Evolutionary conservation across 2,888 invertebrate genomes (phyloP), one percentile per base, ranked within the genome.

Genomic region (Zhuqinia jingwanae): DNA sequence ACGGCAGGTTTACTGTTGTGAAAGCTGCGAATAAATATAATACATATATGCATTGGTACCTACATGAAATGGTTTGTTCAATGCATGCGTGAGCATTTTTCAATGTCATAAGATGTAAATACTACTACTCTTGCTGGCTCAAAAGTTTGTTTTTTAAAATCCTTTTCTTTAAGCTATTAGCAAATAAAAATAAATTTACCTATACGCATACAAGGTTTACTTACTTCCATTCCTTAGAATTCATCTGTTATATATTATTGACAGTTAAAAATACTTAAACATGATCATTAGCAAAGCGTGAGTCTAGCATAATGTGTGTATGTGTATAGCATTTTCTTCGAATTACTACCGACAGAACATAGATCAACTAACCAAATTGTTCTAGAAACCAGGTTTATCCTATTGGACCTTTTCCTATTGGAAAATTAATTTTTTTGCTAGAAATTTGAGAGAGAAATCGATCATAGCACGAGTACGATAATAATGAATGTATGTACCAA

Each of bases 221-320:
- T 58, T 56, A 2, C 22, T 58, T 56, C 70, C 53, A 80, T 68
- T 80, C 60, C 3, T 60, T 30, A 58, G 58, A 65, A 53, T 47
- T 79, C 78, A 47, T 65, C 60, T 50, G 65, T 60, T 60, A 25
- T 45, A 47, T 70, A 47, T 63, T 65, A 81, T 81, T 70, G 80
- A 81, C 70, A 81, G 80, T 70, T 70, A 58, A 45, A 58, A 17
- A 15, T 45, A 70, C 47, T 58, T 68, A 53, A 81, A 70, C 53
- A 36, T 65, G 68, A 81, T 81, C 53, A 36, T 65, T 36, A 80
- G 42, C 36, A 68, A 68, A 70, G 65, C 36, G 6, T 60, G 36
- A 36, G 5, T 6, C 36, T 6, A 6, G 36, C 36, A 36, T 8
- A 36, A 36, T 36, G 36, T 8, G 36, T 36, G 30, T 60, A n/a